Base-by-base conservation (phyloP, 1,140 invertebrate species). In the Drosophila virilis region DNA sequence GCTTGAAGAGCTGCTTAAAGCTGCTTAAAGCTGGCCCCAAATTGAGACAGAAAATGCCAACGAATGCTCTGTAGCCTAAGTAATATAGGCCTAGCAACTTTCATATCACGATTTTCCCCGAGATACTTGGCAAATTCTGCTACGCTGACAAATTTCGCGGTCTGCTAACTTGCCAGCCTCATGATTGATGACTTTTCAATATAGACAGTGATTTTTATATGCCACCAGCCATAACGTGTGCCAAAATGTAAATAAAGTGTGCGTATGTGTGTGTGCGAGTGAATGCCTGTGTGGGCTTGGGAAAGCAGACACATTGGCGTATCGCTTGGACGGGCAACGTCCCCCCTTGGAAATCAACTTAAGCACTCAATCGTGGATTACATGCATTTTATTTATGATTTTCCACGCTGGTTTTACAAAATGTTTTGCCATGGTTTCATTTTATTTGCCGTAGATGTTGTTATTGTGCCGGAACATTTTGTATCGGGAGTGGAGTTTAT, bases 381-480 rank as follows among this genome's bases (percentile, higher is more conserved):
- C 83, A 88, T 89, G 83, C 84, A 84, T 79, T 88, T 88, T 89
- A 88, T 88, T 83, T 88, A 88, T 88, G 83, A 88, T 89, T 88
- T 89, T 89, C 83, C 64, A 59, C 66, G 83, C 83, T 88, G 79
- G 83, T 71, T 88, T 80, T 77, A 86, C 83, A 75, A 58, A 79
- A 88, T 79, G 77, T 77, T 80, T 71, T 77, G 43, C 68, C 64
- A 79, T 70, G 61, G 59, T 79, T 82, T 88, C 77, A 70, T 76
- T 86, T 86, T 88, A 82, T 82, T 80, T 79, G 64, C 78, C 73
- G 77, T 77, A 73, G 46, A 40, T 61, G 67, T 35, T 60, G 48
- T 38, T 57, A 15, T 55, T 55, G 45, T 51, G 35, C 32, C 28
- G 33, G 33, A 35, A 48, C 33, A 58, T 61, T 61, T 70, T 50